phyloP scores from a whole-genome alignment of 2,888 invertebrate species.

The Sesia bembeciformis region DNA sequence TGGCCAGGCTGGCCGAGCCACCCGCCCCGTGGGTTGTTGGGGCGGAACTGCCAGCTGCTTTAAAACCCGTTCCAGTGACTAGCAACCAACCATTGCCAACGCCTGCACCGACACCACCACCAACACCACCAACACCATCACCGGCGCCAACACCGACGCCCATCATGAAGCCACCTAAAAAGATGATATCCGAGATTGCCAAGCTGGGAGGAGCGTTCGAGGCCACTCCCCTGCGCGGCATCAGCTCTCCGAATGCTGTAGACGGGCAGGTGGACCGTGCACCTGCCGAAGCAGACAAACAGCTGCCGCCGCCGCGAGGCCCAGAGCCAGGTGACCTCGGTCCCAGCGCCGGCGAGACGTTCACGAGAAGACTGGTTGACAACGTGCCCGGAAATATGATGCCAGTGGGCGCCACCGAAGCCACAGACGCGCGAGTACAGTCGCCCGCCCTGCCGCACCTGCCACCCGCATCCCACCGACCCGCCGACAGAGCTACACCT shows the following conservation, averaged over 20 bases:
- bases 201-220: constrained; percentile 52
- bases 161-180: constrained; percentile 57
- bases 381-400: constrained; percentile 41
- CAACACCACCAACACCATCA: constrained; percentile 3
- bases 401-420: constrained; percentile 56
- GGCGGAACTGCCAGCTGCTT: constrained; percentile 8
- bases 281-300: constrained; percentile 13
- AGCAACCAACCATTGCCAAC: neutral
- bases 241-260: constrained; percentile 11
- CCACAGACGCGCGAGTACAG: constrained; percentile 56
- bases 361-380: constrained; percentile 25
- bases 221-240: constrained; percentile 13
- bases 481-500: constrained; percentile 50
- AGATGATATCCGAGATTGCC: constrained; percentile 63
- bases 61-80: constrained; percentile 22
- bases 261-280: constrained; percentile 3
- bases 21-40: constrained; percentile 12
- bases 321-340: neutral
- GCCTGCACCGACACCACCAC: constrained; percentile 10
- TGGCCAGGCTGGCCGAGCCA: constrained; percentile 31
- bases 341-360: constrained; percentile 6
- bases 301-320: neutral
- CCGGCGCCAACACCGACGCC: constrained; percentile 31
- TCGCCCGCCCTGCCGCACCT: constrained; percentile 64
- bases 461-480: constrained; percentile 33